These are phyloP conservation scores for Drosophila neocordata DNA, from an alignment of 1,140 invertebrate species.

Conservation along the genomic window DNA sequence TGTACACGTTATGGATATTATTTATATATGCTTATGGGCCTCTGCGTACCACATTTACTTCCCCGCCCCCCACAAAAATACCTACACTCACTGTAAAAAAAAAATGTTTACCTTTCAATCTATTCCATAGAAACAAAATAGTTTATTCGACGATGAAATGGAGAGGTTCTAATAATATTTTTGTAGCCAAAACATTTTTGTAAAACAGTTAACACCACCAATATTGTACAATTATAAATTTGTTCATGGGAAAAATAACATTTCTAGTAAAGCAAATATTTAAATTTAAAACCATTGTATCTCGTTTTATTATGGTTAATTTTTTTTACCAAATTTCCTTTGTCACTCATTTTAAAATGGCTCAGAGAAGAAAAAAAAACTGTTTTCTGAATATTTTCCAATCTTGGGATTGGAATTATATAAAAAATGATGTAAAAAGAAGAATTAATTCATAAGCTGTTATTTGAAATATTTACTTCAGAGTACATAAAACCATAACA, in stretches of 20 bases:
- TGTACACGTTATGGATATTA: constrained; percentile 5
- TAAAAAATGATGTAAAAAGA: no score
- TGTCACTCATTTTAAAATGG: no score
- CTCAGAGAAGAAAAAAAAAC: no score
- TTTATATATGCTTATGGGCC: background rate
- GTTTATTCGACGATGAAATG: background rate
- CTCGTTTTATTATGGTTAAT: no score
- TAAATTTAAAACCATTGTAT: background rate
- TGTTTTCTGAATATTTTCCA: no score
- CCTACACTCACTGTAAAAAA: background rate
- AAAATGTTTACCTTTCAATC: background rate
- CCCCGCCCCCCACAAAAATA: background rate
- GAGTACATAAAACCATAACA: no score
- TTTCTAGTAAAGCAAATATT: background rate
- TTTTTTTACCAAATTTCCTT: no score
- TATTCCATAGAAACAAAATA: background rate
- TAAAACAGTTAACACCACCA: background rate
- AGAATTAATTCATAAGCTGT: no score
- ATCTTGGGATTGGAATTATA: no score
- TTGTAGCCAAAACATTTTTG: background rate
- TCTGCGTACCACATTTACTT: background rate
- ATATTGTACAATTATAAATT: background rate
- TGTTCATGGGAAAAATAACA: background rate
- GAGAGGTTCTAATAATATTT: no score
- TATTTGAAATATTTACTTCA: no score